Evolutionary conservation across 2,888 invertebrate species (phyloP).

Genomic region (Heliconius aoede): DNA sequence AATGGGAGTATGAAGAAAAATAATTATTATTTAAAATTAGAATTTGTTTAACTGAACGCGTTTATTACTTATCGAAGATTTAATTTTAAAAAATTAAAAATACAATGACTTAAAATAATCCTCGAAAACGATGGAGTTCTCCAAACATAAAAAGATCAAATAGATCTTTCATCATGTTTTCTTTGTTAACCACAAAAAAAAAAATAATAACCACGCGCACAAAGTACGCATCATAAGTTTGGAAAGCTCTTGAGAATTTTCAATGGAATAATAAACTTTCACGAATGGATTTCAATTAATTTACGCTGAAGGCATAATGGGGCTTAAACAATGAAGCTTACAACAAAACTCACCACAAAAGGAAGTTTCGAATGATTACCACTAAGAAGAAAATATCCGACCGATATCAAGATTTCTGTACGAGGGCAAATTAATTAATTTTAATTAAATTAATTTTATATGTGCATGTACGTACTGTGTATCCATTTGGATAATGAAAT

Average conservation of each 20-base stretch:
- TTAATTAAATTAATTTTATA: constrained; percentile 9
- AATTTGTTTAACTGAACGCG: too few relatives aligned
- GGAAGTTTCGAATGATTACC: constrained; percentile 34
- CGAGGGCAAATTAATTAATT: constrained; percentile 14
- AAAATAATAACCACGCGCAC: constrained; percentile 23
- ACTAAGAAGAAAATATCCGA: constrained; percentile 11
- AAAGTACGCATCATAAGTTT: constrained; percentile 25
- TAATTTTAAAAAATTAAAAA: too few relatives aligned
- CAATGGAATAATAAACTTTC: constrained; percentile 54
- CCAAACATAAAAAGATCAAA: not conserved
- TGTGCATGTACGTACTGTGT: not conserved
- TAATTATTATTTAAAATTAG: too few relatives aligned
- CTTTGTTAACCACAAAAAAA: constrained; percentile 7
- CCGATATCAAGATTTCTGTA: constrained; percentile 21
- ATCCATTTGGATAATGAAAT: constrained; percentile 5
- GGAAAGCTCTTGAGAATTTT: constrained; percentile 37
- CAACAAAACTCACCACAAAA: constrained; percentile 46
- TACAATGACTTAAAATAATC: not conserved
- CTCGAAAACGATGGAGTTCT: not conserved
- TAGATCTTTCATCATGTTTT: not conserved
- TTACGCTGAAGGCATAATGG: constrained; percentile 63
- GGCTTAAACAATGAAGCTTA: constrained; percentile 61
- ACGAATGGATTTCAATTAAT: constrained; percentile 67
- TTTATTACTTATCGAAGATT: too few relatives aligned
- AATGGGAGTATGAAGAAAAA: too few relatives aligned